phyloP scores from a whole-genome alignment of 2,113 vertebrate genomes.

The Pseudonaja textilis region DNA sequence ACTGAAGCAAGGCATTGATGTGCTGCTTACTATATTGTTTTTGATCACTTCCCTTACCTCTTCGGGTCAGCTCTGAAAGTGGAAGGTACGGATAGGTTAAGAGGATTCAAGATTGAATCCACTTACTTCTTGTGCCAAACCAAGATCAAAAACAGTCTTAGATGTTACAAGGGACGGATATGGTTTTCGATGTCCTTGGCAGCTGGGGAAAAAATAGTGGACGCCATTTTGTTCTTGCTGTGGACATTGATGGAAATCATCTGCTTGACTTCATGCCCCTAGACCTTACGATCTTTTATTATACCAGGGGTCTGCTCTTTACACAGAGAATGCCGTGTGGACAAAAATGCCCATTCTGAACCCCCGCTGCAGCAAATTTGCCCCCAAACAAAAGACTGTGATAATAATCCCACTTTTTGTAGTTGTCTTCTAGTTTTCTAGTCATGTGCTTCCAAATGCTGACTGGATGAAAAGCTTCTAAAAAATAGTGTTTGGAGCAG shows the following conservation, averaged over 20 bases:
- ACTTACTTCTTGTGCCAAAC: background rate
- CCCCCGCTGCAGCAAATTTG: background rate
- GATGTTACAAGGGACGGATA: background rate
- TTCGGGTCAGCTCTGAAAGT: background rate
- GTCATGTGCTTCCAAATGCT: background rate
- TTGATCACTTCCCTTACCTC: background rate
- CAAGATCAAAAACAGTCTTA: background rate
- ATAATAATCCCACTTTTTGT: background rate
- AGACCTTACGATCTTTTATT: background rate
- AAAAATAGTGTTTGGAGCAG: background rate
- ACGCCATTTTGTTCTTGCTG: constrained; percentile 5
- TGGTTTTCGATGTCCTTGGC: background rate
- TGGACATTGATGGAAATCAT: constrained; percentile 10
- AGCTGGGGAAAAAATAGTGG: background rate
- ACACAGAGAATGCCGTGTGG: background rate
- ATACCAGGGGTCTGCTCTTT: background rate
- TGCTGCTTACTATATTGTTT: background rate
- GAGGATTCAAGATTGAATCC: background rate
- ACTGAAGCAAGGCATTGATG: background rate
- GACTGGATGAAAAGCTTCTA: background rate
- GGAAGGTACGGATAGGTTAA: background rate
- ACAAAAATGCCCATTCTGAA: background rate
- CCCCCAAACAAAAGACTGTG: background rate
- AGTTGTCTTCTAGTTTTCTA: background rate
- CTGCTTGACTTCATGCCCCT: background rate